These are phyloP conservation scores for Strix uralensis DNA, from an alignment of 2,113 vertebrate genomes.

Conservation along the genomic window DNA sequence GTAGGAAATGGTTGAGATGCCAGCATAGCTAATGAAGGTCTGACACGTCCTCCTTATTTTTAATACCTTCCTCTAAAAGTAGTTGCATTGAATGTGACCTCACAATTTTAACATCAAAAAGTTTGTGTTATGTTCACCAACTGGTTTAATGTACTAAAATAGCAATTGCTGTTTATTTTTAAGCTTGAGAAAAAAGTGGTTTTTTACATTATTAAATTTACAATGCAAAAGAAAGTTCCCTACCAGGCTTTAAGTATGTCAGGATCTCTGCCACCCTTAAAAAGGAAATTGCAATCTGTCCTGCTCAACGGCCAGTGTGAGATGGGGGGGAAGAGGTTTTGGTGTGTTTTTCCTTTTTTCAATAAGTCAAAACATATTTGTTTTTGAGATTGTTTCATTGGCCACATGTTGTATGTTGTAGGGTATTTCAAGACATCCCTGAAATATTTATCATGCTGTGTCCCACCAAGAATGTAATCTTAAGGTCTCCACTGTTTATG, in stretches of 20 bases:
- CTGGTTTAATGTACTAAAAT: neutral
- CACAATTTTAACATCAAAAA: neutral
- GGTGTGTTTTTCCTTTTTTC: neutral
- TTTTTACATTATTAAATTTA: neutral
- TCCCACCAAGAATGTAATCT: constrained; percentile 48
- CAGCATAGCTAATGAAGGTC: neutral
- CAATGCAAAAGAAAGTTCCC: neutral
- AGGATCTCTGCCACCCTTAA: neutral
- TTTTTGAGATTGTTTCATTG: neutral
- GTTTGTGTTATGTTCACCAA: neutral
- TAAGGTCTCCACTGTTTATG: constrained; percentile 60
- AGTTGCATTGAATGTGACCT: neutral
- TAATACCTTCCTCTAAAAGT: neutral
- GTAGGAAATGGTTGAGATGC: neutral
- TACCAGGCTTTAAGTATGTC: neutral
- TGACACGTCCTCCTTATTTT: neutral
- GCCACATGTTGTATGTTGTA: neutral
- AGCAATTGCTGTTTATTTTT: neutral
- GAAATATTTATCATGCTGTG: constrained; percentile 8
- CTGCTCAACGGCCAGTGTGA: neutral
- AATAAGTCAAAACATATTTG: neutral
- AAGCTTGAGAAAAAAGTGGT: neutral
- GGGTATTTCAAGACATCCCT: neutral
- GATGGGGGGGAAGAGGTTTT: neutral
- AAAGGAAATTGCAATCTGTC: neutral